Base-by-base conservation (phyloP, 1,140 invertebrate species). In the Drosophila parvula region DNA sequence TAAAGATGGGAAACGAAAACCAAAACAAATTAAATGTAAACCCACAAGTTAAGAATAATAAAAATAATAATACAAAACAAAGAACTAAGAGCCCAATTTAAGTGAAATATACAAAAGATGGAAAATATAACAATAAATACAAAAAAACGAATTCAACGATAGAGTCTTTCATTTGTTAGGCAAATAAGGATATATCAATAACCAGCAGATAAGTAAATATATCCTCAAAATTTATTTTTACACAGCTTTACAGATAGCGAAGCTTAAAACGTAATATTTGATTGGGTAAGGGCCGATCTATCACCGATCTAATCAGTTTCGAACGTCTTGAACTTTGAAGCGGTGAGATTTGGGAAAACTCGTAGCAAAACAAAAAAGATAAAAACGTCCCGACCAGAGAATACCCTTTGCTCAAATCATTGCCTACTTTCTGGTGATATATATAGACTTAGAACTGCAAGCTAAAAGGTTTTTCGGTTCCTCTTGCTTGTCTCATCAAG, bases 41-140 rank as follows among this genome's bases (percentile, higher is more conserved):
- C 18, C 36, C 51, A 51, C 30, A 14, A 34, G 36, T 11, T 12
- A 12, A 32, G 5, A 50, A 16, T 16, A 32, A 30, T 6, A 14
- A 10, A 55, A 38, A 7, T 1, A 45, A 34, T 0, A 55, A 27
- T 4, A 40, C 38, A 16, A 34, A 43, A 36, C 28, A 40, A 36
- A 43, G 18, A 64, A 64, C 40, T 64, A 64, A 34, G 38, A 56
- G 53, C 38, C 18, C 50, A 76, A 36, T 53, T 73, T 76, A 58
- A 76, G 51, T 43, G 18, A 77, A 69, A 50, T 69, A 70, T 78
- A 77, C 74, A 77, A 68, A 68, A 56, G 34, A 70, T 41, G 51
- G 9, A 70, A 58, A 50, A 57, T 58, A 58, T 40, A 70, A 48
- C 64, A 70, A 70, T 71, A 71, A 71, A 71, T 48, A 16, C 22